These are phyloP conservation scores for Amiota mariae DNA, from an alignment of 2,888 invertebrate genomes.

Conservation along the genomic window DNA sequence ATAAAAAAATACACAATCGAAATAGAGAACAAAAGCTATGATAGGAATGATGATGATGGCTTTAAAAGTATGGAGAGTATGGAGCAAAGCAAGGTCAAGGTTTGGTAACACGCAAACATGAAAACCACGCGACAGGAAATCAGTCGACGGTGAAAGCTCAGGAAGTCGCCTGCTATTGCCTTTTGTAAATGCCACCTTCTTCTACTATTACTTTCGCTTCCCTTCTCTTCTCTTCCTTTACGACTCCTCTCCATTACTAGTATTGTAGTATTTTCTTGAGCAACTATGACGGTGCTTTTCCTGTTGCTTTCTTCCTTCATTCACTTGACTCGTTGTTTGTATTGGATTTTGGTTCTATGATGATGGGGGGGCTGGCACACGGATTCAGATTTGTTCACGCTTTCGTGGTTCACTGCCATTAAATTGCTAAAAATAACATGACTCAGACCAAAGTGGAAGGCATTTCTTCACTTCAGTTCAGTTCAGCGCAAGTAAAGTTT, in stretches of 20 bases:
- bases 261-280: not conserved
- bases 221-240: not conserved
- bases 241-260: not conserved
- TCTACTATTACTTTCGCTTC: not conserved
- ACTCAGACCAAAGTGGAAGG: not conserved
- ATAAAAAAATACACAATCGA: not conserved
- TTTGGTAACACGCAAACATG: not conserved
- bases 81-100: constrained; percentile 5
- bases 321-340: not conserved
- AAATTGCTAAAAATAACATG: constrained; percentile 16
- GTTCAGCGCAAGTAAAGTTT: not conserved
- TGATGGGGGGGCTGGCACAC: not conserved
- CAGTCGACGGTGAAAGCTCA: not conserved
- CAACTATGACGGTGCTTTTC: not conserved
- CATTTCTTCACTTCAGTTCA: not conserved
- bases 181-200: no score
- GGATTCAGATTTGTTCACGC: not conserved
- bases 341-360: no score
- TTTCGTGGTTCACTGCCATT: constrained; percentile 10
- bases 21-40: not conserved
- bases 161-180: not conserved
- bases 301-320: constrained; percentile 4
- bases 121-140: not conserved
- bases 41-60: not conserved
- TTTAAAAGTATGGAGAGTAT: not conserved